Percentiles rank a stretch among this genome's conserved stretches.
phyloP scores from a whole-genome alignment of 37 sponge, comb jelly and placozoan species.

The Hexactinellida sp. region DNA sequence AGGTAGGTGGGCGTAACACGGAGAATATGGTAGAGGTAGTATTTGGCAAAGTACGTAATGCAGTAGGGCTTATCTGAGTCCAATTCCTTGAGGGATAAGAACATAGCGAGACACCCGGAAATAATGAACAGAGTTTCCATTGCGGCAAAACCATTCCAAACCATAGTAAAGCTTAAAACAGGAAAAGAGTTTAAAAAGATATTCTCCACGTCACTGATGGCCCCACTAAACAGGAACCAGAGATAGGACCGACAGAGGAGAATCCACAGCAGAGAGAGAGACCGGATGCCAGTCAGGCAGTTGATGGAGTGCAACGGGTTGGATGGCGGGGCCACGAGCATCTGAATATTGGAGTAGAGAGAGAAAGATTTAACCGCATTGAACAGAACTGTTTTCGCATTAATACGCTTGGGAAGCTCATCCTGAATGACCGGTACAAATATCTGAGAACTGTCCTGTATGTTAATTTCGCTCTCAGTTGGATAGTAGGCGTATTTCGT shows the following conservation, averaged over 20 bases:
- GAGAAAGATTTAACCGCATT: not conserved
- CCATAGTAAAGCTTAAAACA: not conserved
- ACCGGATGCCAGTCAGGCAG: not conserved
- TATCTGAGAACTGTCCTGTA: not conserved
- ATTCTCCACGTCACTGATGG: not conserved
- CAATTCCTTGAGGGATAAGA: not conserved
- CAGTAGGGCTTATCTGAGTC: not conserved
- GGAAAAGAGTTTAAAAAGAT: not conserved
- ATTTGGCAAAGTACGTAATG: constrained; percentile 17
- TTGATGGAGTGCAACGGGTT: not conserved
- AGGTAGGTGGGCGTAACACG: constrained; percentile 59
- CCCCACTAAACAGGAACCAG: not conserved
- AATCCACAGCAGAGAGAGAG: constrained; percentile 2
- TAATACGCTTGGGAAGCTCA: not conserved
- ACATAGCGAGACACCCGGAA: constrained; percentile 9
- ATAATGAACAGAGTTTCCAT: not conserved
- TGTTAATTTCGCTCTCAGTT: not conserved
- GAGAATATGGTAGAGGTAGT: constrained; percentile 60
- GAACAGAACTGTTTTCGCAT: not conserved
- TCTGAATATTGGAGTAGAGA: not conserved
- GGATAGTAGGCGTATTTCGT: not conserved
- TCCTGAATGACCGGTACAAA: not conserved
- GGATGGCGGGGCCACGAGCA: not conserved
- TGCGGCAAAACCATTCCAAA: not conserved
- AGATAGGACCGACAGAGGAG: not conserved